A percentile compares a stretch with the other conserved stretches of the same genome.
These are phyloP conservation scores for Pelobates cultripes DNA, from an alignment of 2,797 vertebrate species.

Conservation along the genomic window DNA sequence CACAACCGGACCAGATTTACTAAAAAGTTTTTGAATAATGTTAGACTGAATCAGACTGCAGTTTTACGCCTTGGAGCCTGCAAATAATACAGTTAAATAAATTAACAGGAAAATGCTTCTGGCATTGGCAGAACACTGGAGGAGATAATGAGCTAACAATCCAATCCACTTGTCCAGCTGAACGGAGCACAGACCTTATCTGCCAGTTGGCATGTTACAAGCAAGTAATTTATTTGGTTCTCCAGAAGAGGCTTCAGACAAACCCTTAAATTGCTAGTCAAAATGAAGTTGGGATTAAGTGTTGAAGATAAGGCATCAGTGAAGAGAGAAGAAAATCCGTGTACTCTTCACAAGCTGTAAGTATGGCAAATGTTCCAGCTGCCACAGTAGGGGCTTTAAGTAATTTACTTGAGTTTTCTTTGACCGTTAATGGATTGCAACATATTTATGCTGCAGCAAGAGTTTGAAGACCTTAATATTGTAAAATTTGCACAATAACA, in stretches of 20 bases:
- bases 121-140: slow-evolving; percentile 8
- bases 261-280: slow-evolving; percentile 8
- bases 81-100: background rate
- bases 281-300: slow-evolving; percentile 11
- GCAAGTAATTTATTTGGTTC: slow-evolving; percentile 19
- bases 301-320: background rate
- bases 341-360: background rate
- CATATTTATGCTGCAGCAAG: background rate
- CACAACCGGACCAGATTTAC: background rate
- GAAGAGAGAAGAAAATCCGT: background rate
- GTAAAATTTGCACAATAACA: background rate
- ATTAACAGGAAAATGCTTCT: background rate
- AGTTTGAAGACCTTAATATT: background rate
- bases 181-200: slow-evolving; percentile 16
- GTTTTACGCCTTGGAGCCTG: background rate
- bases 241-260: background rate
- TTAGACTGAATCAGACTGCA: background rate
- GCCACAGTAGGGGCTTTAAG: background rate
- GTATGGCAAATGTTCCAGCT: background rate
- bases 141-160: slow-evolving; percentile 31
- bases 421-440: background rate
- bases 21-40: background rate
- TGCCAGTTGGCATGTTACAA: slow-evolving; percentile 21
- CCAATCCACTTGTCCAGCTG: slow-evolving; percentile 30
- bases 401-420: background rate